Conservation (phyloP, 2,113 vertebrate species). For the Podiceps cristatus region DNA sequence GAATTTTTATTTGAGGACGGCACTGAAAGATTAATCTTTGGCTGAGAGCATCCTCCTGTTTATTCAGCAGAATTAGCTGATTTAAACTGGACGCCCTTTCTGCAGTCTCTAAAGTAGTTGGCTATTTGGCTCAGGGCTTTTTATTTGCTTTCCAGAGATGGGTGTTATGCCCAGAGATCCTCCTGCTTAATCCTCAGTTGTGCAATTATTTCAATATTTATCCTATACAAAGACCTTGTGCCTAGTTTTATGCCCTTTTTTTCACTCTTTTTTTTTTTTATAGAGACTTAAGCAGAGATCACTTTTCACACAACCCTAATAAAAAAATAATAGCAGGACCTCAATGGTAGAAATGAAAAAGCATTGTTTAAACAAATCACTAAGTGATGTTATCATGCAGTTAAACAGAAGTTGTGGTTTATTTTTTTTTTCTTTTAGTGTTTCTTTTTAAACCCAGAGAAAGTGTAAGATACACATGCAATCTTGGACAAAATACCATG, state of each 20-base stretch:
- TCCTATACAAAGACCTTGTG: conserved; percentile 22
- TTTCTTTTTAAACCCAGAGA: conserved; percentile 28
- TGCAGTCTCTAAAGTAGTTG: conserved; percentile 16
- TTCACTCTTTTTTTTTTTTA: not conserved
- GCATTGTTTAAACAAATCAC: not conserved
- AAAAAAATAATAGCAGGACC: not conserved
- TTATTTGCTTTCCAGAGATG: conserved; percentile 57
- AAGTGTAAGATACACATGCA: conserved; percentile 32
- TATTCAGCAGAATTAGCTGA: conserved; percentile 65
- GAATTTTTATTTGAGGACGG: conserved; percentile 50
- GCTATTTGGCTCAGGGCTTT: not conserved
- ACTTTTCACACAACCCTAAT: not conserved
- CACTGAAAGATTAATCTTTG: conserved; percentile 66
- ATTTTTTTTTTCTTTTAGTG: not conserved
- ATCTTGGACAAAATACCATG: conserved; percentile 68
- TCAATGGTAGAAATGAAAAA: not conserved
- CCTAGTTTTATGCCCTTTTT: not conserved
- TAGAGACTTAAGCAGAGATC: not conserved
- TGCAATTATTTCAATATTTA: conserved; percentile 59
- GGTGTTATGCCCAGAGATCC: conserved; percentile 55
- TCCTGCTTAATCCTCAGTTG: conserved; percentile 33
- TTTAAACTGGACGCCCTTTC: conserved; percentile 35
- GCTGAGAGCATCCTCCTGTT: conserved; percentile 55
- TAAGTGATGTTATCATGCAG: not conserved
- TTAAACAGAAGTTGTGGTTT: conserved; percentile 49